Base-by-base conservation (phyloP, 2,888 invertebrate genomes). In the Chaetogeoica ovagalla region DNA sequence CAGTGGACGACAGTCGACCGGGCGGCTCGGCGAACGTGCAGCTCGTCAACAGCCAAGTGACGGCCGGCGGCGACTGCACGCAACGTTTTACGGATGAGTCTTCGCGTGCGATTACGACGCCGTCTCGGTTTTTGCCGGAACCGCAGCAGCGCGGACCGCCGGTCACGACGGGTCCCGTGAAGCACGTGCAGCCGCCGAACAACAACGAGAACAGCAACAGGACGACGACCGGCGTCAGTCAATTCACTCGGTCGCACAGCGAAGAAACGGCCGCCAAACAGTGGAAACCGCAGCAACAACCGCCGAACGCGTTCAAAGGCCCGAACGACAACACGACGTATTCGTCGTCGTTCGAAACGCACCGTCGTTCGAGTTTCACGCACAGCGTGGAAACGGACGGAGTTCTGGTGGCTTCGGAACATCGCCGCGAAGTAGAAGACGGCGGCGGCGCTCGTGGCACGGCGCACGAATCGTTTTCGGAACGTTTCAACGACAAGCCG, bases 321-420 rank as follows among this genome's bases (percentile, higher is more conserved):
- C 62, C 30, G 0, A 1, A n/a, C 37, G 60, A 79, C 55, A 70
- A 57, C 19, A 70, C 69, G 55, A 60, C 62, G 0, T 70, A 69
- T 13, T 77, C 77, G 39, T 39, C 39, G 1, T 52, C 63, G 19
- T 69, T 23, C 23, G 77, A 79, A 55, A 13, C 69, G 48, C 48
- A 48, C 48, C 48, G 11, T 1, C 70, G 70, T 70, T 70, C 77
- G 7, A 70, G 55, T 70, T 63, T 79, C 55, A 63, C 70, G 9
- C 70, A 70, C 52, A 62, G 23, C 0, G 7, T 70, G n/a, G 77
- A 79, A 55, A 60, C 55, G 21, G 77, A 79, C 37, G 77, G 77
- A 0, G 59, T 77, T 1, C 30, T 62, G 6, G 68, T 77, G 21
- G n/a, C 48, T 7, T 77, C 77, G 15, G 77, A 77, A 70, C 52